Percentiles rank a stretch among this genome's conserved stretches.
phyloP scores from a whole-genome alignment of 1,140 invertebrate genomes.

The Hylaeus volcanicus region DNA sequence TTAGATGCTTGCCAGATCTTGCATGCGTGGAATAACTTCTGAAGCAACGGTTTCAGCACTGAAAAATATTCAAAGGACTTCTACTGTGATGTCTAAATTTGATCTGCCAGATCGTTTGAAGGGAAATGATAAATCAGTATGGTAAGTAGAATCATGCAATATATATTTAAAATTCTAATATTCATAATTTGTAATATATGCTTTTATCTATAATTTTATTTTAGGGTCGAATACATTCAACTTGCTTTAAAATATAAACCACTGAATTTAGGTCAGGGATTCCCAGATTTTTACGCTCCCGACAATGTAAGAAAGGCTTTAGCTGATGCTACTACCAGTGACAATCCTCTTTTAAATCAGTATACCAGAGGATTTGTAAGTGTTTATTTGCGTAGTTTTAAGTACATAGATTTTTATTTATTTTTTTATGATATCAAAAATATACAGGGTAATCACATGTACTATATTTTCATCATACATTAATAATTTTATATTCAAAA shows the following conservation, averaged over 20 bases:
- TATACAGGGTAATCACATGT: background rate
- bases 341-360: constrained; percentile 92
- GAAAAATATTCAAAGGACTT: constrained; percentile 50
- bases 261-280: constrained; percentile 98
- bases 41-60: constrained; percentile 26
- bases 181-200: constrained; percentile 14
- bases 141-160: constrained; percentile 72
- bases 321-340: constrained; percentile 83
- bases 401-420: constrained; percentile 13
- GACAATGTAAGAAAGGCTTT: constrained; percentile 91
- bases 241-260: constrained; percentile 94
- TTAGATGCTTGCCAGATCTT: constrained; percentile 60
- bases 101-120: constrained; percentile 77
- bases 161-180: constrained; percentile 15
- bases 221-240: constrained; percentile 97
- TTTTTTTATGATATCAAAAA: background rate
- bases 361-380: constrained; percentile 94
- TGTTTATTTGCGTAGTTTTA: constrained; percentile 41
- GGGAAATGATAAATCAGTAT: constrained; percentile 81
- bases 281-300: constrained; percentile 96
- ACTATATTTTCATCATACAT: no score
- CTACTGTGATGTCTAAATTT: constrained; percentile 77
- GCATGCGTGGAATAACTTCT: constrained; percentile 25
- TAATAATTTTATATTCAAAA: no score
- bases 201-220: constrained; percentile 43